Evolutionary conservation across 2,797 vertebrate genomes (phyloP).

Genomic region (Ibycter americanus): DNA sequence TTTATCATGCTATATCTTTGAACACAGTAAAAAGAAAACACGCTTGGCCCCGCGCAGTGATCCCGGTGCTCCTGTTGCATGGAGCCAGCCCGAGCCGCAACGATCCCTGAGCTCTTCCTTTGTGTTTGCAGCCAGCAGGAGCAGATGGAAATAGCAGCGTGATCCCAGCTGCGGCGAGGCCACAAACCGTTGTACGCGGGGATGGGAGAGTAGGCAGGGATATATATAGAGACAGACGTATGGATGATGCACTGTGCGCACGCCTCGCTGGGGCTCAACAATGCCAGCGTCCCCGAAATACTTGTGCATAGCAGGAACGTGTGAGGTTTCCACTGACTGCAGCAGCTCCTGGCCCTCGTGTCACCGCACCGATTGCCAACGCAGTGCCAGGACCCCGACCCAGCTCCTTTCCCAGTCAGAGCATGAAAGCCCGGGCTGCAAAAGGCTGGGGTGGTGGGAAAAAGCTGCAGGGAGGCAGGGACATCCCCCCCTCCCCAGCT

Average conservation of each 20-base stretch:
- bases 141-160: constrained; percentile 59
- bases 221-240: constrained; percentile 44
- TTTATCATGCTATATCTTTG: fast-evolving
- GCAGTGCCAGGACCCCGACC: fast-evolving
- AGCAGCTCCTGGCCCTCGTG: background rate
- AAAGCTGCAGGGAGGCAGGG: background rate
- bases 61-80: background rate
- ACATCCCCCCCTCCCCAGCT: fast-evolving
- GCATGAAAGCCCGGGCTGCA: background rate
- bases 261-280: background rate
- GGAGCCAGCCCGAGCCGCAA: background rate
- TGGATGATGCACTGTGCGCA: background rate
- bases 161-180: constrained; percentile 37
- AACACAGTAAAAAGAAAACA: fast-evolving
- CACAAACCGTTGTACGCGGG: background rate
- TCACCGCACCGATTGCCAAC: fast-evolving
- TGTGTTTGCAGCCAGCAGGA: background rate
- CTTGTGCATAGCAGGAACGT: background rate
- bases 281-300: background rate
- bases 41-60: fast-evolving
- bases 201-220: background rate
- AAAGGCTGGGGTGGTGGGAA: background rate
- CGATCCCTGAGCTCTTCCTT: background rate
- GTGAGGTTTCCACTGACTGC: background rate
- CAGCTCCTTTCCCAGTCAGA: background rate